phyloP scores from a whole-genome alignment of 2,113 vertebrate genomes.

The Pluvialis apricaria region DNA sequence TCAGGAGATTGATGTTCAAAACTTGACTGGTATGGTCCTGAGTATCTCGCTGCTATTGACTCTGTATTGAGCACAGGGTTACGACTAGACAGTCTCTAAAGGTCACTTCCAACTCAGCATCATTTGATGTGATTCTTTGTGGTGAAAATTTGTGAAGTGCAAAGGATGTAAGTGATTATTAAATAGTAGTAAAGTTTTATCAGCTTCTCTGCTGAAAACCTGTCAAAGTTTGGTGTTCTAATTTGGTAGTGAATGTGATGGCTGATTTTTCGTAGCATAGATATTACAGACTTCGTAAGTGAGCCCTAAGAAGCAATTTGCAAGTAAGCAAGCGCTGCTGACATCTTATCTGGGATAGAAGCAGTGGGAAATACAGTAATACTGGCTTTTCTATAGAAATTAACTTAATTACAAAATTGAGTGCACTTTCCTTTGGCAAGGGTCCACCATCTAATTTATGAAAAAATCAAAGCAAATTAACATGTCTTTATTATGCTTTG shows the following conservation, averaged over 20 bases:
- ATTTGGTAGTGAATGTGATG: background rate
- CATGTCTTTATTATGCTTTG: background rate
- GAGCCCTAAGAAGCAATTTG: conserved; percentile 1
- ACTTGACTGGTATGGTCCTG: background rate
- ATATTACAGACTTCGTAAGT: background rate
- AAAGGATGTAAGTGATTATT: background rate
- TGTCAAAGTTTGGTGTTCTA: background rate
- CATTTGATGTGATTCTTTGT: background rate
- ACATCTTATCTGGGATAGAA: background rate
- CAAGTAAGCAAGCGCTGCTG: background rate
- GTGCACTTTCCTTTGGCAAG: background rate
- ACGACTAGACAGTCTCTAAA: background rate
- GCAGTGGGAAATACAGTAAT: background rate
- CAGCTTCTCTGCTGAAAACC: background rate
- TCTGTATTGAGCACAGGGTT: background rate
- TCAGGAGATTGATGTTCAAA: background rate
- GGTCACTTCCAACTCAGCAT: background rate
- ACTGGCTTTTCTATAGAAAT: background rate
- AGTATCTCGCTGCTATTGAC: background rate
- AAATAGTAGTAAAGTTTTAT: background rate
- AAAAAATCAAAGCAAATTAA: background rate
- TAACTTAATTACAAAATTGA: background rate
- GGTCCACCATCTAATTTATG: background rate
- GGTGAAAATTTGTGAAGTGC: background rate
- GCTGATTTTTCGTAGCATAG: background rate